Evolutionary conservation across 1,140 invertebrate species (phyloP).

Genomic region (Drosophila obscura): DNA sequence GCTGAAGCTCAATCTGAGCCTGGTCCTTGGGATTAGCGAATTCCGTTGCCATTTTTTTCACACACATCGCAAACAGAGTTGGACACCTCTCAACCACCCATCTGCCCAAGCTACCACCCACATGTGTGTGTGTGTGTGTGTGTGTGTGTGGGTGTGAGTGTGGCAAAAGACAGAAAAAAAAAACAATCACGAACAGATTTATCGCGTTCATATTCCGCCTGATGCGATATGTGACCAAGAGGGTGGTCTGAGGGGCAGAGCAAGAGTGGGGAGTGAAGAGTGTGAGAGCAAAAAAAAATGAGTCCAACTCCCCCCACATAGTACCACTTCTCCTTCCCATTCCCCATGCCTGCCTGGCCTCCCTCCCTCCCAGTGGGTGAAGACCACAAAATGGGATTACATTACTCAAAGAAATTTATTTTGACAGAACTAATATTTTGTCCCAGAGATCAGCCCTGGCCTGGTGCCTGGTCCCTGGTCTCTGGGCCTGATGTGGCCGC

Average conservation of each 20-base stretch:
- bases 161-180: slow-evolving; percentile 26
- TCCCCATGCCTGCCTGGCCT: slow-evolving; percentile 1
- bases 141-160: not conserved
- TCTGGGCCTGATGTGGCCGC: slow-evolving; percentile 45
- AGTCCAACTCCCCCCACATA: slow-evolving; percentile 17
- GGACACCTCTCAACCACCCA: slow-evolving; percentile 42
- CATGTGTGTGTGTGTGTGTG: not conserved
- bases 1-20: slow-evolving; percentile 43
- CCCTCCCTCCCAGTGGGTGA: slow-evolving; percentile 58
- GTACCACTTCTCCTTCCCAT: not conserved
- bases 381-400: slow-evolving; percentile 82
- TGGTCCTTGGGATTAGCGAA: slow-evolving; percentile 67
- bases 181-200: slow-evolving; percentile 83
- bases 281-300: slow-evolving; percentile 33
- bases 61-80: slow-evolving; percentile 3
- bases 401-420: slow-evolving; percentile 83
- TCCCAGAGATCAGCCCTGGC: slow-evolving; percentile 65
- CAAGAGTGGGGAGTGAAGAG: not conserved
- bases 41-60: slow-evolving; percentile 69
- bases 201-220: slow-evolving; percentile 81
- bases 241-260: slow-evolving; percentile 14
- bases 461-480: not conserved
- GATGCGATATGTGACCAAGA: slow-evolving; percentile 75
- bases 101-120: slow-evolving; percentile 1
- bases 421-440: slow-evolving; percentile 84